phyloP scores from a whole-genome alignment of 2,797 vertebrate genomes.

The Ctenosaura bakeri region DNA sequence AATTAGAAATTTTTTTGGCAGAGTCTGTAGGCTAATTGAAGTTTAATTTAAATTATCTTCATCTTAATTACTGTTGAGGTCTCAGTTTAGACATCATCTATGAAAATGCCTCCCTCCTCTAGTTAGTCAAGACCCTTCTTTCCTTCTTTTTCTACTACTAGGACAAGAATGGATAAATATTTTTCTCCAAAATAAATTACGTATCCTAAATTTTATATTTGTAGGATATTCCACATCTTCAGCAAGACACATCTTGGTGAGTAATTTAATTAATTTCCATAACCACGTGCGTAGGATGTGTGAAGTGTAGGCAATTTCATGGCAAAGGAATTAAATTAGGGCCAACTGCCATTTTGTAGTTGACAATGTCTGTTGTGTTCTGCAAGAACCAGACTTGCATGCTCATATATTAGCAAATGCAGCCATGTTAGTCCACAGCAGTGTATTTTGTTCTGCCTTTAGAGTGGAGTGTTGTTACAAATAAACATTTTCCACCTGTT shows the following conservation, averaged over 20 bases:
- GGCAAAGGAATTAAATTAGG: background rate
- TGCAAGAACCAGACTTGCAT: background rate
- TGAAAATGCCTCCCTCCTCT: slow-evolving; percentile 10
- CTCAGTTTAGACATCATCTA: slow-evolving; percentile 17
- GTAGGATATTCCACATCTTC: background rate
- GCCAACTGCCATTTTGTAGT: slow-evolving; percentile 37
- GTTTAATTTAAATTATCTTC: slow-evolving; percentile 18
- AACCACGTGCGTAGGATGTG: background rate
- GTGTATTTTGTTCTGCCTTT: slow-evolving; percentile 75
- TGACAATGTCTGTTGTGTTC: slow-evolving; percentile 66
- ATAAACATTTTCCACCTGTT: slow-evolving; percentile 81
- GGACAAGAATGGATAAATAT: slow-evolving; percentile 1
- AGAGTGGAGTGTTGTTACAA: slow-evolving; percentile 77
- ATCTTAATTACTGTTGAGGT: background rate
- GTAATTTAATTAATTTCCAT: background rate
- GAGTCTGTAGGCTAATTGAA: slow-evolving; percentile 15
- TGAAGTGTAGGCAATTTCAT: background rate
- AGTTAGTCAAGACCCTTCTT: background rate
- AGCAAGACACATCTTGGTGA: background rate
- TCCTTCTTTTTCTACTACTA: background rate
- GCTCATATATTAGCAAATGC: slow-evolving; percentile 63
- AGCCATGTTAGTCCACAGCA: slow-evolving; percentile 71
- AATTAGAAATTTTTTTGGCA: slow-evolving; percentile 14
- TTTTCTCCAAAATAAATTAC: background rate
- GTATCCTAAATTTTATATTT: background rate